Evolutionary conservation across 1,140 invertebrate species (phyloP).

Genomic region (Stegodyphus mimosarum): DNA sequence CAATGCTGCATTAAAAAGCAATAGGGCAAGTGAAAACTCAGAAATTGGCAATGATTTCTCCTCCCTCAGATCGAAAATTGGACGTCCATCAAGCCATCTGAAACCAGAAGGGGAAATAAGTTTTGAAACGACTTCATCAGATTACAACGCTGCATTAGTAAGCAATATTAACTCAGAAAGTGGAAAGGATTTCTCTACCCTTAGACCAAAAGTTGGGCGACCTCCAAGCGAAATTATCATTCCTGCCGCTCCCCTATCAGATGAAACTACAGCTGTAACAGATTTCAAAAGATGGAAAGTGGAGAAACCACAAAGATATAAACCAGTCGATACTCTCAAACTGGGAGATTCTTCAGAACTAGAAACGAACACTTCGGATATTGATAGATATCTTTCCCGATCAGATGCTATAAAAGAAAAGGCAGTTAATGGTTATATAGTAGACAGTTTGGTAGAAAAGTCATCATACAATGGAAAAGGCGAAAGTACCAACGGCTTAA

Average conservation of each 20-base stretch:
- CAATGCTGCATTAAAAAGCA: not conserved
- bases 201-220: not conserved
- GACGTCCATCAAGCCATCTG: conserved; percentile 11
- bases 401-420: conserved; percentile 16
- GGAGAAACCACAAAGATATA: conserved; percentile 20
- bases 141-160: conserved; percentile 21
- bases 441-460: conserved; percentile 15
- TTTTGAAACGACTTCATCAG: conserved; percentile 42
- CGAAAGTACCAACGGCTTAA: conserved; percentile 7
- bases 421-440: not conserved
- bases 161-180: not conserved
- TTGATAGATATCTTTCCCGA: conserved; percentile 20
- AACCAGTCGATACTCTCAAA: conserved; percentile 35
- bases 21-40: not conserved
- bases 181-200: too few relatives aligned
- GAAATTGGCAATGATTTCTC: not conserved
- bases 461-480: conserved; percentile 21
- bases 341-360: not conserved
- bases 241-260: conserved; percentile 19
- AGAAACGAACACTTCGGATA: not conserved
- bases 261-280: conserved; percentile 39
- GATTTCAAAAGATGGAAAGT: conserved; percentile 51
- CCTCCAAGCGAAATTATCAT: conserved; percentile 49
- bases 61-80: conserved; percentile 12
- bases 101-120: conserved; percentile 48